phyloP scores from a whole-genome alignment of 1,140 invertebrate genomes.

The Drosophila kurseongensis region DNA sequence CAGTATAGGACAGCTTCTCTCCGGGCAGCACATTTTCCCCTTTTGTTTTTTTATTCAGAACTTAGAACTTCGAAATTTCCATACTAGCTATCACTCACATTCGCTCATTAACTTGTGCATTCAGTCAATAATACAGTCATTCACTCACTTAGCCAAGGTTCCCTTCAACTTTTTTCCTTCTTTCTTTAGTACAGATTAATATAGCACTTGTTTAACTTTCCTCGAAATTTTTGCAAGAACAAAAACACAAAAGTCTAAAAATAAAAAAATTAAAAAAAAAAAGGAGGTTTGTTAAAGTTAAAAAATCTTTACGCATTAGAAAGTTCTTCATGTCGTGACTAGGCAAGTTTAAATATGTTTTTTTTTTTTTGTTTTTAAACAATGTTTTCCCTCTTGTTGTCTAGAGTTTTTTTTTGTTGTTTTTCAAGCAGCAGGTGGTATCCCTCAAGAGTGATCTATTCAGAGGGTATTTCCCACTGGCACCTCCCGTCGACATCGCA shows the following conservation, averaged over 20 bases:
- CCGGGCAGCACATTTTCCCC: constrained; percentile 34
- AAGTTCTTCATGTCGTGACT: constrained; percentile 80
- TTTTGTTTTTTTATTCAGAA: constrained; percentile 17
- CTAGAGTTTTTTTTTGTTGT: not conserved
- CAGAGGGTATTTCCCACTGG: not conserved
- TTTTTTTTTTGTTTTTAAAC: constrained; percentile 16
- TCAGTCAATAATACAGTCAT: constrained; percentile 9
- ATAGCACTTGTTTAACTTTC: constrained; percentile 70
- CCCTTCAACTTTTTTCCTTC: constrained; percentile 8
- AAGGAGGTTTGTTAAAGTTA: constrained; percentile 18
- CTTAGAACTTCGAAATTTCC: constrained; percentile 22
- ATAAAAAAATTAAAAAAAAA: constrained; percentile 31
- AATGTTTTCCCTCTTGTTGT: not conserved
- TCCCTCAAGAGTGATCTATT: not conserved
- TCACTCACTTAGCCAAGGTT: constrained; percentile 53
- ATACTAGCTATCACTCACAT: constrained; percentile 32
- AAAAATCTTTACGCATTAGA: constrained; percentile 62
- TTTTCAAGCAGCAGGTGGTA: constrained; percentile 14
- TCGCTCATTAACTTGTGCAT: constrained; percentile 10
- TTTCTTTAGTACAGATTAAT: constrained; percentile 74
- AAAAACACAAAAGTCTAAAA: constrained; percentile 35
- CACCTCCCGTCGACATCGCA: constrained; percentile 29
- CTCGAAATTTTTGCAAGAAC: constrained; percentile 27
- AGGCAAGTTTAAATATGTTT: constrained; percentile 69
- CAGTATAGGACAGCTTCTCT: constrained; percentile 41